Conservation (phyloP, 2,888 invertebrate genomes). For the Melinaea marsaeus region DNA sequence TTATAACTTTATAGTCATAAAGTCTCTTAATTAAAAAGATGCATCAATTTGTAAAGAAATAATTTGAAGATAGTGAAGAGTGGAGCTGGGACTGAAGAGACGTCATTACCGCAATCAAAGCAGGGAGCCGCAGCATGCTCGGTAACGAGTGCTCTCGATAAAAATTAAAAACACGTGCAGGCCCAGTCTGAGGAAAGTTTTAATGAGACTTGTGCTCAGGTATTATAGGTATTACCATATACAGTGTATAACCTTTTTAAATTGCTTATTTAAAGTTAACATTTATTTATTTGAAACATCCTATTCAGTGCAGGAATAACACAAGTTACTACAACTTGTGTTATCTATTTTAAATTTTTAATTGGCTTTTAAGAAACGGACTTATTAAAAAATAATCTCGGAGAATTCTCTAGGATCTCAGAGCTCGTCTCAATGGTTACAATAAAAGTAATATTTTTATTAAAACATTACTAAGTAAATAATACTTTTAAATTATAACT, state of each 20-base stretch:
- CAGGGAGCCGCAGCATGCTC: constrained; percentile 59
- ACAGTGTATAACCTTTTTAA: constrained; percentile 12
- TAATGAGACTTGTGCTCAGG: constrained; percentile 67
- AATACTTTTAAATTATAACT: too few relatives aligned
- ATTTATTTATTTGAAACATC: not conserved
- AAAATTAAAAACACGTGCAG: constrained; percentile 79
- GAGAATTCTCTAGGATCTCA: too few relatives aligned
- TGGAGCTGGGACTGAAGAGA: constrained; percentile 54
- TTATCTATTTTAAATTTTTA: too few relatives aligned
- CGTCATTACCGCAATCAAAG: constrained; percentile 78
- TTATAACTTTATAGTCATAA: constrained; percentile 25
- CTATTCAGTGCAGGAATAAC: too few relatives aligned
- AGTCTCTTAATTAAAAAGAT: constrained; percentile 51
- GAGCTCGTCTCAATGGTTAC: too few relatives aligned
- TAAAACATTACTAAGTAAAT: too few relatives aligned
- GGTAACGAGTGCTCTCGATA: constrained; percentile 77
- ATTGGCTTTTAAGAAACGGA: too few relatives aligned
- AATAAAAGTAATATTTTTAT: too few relatives aligned
- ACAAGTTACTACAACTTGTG: too few relatives aligned
- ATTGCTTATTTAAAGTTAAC: constrained; percentile 4
- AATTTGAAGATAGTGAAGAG: constrained; percentile 68
- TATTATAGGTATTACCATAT: constrained; percentile 35
- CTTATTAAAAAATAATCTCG: too few relatives aligned
- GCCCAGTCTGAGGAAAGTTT: constrained; percentile 76
- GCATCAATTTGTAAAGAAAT: constrained; percentile 67